A percentile compares a stretch with the other conserved stretches of the same genome.
Conservation (phyloP, 2,888 invertebrate genomes). For the Hydropsyche betteni region DNA sequence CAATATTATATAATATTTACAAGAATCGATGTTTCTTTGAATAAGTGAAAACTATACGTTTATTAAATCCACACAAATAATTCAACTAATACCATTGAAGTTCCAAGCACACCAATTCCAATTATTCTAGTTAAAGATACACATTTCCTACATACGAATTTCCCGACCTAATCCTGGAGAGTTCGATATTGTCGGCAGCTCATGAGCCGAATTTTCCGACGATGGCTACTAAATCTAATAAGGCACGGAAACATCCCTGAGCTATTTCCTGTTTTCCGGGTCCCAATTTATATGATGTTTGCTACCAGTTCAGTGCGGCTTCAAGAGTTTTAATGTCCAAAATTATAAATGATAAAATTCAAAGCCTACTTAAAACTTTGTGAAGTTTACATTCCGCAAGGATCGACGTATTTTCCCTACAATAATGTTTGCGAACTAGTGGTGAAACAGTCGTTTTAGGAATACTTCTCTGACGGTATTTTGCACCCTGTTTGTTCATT, state of each 20-base stretch:
- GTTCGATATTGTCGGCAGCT: conserved; percentile 17
- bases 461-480: no score
- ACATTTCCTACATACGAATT: not conserved
- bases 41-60: no score
- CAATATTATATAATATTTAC: no score
- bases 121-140: conserved; percentile 6
- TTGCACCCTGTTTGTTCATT: no score
- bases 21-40: no score
- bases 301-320: not conserved
- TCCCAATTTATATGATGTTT: not conserved
- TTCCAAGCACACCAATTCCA: not conserved
- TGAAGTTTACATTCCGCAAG: not conserved
- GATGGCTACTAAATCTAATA: conserved; percentile 23
- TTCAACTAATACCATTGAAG: not conserved
- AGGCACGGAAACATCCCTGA: conserved; percentile 11
- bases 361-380: not conserved
- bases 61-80: no score
- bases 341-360: not conserved
- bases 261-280: conserved; percentile 16
- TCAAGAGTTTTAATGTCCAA: not conserved
- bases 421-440: no score
- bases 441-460: no score
- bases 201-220: conserved; percentile 13
- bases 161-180: not conserved
- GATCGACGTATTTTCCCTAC: not conserved